These are phyloP conservation scores for Burhinus bistriatus DNA, from an alignment of 2,113 vertebrate genomes.

Conservation along the genomic window DNA sequence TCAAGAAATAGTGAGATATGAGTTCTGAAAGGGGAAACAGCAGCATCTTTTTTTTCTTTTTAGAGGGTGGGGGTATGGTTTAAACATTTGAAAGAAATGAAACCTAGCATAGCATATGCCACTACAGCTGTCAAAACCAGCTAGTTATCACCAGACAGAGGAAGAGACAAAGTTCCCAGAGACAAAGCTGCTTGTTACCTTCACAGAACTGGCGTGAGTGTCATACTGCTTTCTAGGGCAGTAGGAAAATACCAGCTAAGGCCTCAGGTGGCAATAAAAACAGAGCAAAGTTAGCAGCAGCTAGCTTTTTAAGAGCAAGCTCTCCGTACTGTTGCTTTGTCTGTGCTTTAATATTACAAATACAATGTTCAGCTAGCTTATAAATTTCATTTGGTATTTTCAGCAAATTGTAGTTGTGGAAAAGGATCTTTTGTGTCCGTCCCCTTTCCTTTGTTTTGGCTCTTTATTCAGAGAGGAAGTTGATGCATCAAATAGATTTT, in stretches of 20 bases:
- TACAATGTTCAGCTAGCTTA: background rate
- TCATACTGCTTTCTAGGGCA: background rate
- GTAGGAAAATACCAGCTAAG: background rate
- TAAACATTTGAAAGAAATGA: background rate
- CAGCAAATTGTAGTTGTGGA: background rate
- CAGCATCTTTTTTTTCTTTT: background rate
- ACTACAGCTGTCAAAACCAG: background rate
- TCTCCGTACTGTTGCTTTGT: background rate
- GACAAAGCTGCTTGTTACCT: background rate
- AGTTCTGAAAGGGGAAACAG: background rate
- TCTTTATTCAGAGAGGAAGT: background rate
- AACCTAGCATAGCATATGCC: background rate
- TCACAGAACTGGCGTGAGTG: background rate
- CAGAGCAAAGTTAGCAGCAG: background rate
- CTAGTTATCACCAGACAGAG: background rate
- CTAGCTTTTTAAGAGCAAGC: background rate
- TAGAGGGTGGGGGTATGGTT: background rate
- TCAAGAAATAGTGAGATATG: background rate
- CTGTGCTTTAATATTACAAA: background rate
- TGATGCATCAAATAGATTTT: background rate
- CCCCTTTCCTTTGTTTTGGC: background rate
- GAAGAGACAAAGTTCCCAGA: background rate
- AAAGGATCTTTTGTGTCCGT: background rate
- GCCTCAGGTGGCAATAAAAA: slow-evolving; percentile 48
- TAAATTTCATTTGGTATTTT: background rate